Evolutionary conservation across 2,797 vertebrate genomes (phyloP).

Genomic region (Cryptoblepharus egeriae): DNA sequence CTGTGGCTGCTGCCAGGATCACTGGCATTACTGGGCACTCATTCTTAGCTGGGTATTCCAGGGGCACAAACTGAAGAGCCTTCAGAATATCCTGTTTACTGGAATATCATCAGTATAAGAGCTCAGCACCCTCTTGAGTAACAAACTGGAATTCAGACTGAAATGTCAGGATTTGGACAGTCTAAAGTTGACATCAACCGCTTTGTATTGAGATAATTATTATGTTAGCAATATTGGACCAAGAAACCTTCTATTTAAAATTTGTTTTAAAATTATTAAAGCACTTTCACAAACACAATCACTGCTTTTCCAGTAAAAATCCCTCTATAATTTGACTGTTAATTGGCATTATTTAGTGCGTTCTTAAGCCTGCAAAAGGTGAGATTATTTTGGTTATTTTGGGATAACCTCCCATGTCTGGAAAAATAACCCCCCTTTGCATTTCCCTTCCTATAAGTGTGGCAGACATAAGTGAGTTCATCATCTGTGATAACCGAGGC

Average conservation of each 20-base stretch:
- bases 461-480: too few relatives aligned
- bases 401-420: too few relatives aligned
- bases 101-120: background rate
- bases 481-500: too few relatives aligned
- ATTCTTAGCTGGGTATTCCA: background rate
- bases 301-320: background rate
- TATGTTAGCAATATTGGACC: background rate
- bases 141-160: background rate
- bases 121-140: background rate
- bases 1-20: background rate
- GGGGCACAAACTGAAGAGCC: background rate
- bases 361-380: background rate
- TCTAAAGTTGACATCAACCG: background rate
- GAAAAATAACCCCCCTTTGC: too few relatives aligned
- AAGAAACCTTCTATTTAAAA: background rate
- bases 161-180: background rate
- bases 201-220: background rate
- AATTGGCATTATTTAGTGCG: background rate
- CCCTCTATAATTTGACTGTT: background rate
- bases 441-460: too few relatives aligned
- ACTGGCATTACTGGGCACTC: background rate
- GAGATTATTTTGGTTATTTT: too few relatives aligned
- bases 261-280: background rate
- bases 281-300: background rate
- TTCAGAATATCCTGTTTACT: background rate